A percentile compares a stretch with the other conserved stretches of the same genome.
Conservation (phyloP, 2,888 invertebrate species). For the Sphecodes monilicornis region DNA sequence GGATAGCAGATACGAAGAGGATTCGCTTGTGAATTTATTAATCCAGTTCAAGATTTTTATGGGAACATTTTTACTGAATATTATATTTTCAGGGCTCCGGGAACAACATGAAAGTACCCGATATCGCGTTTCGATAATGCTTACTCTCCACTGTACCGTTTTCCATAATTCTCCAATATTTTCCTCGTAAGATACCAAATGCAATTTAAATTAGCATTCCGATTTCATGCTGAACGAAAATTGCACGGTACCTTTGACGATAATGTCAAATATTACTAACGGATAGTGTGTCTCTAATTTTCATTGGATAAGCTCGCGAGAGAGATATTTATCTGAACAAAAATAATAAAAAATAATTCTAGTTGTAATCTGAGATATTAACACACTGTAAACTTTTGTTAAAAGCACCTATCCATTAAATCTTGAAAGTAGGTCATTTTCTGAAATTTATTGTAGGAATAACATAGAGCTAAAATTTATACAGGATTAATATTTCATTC, state of each 20-base stretch:
- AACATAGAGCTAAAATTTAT: not conserved
- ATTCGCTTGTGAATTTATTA: not conserved
- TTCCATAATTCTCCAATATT: slow-evolving; percentile 4
- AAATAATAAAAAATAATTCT: not conserved
- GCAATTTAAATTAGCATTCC: not conserved
- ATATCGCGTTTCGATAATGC: slow-evolving; percentile 10
- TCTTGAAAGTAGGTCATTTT: not conserved
- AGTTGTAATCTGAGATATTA: no score
- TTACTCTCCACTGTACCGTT: slow-evolving; percentile 5
- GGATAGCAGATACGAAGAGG: not conserved
- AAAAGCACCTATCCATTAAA: not conserved
- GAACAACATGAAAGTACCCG: not conserved
- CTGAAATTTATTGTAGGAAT: not conserved
- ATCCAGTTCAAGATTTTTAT: not conserved
- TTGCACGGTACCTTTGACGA: not conserved
- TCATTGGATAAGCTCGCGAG: not conserved
- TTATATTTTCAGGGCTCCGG: not conserved
- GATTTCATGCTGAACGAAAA: not conserved
- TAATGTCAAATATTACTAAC: not conserved
- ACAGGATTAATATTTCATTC: no score
- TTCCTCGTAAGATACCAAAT: not conserved
- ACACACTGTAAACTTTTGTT: not conserved
- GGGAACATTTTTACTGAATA: not conserved
- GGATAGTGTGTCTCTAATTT: not conserved
- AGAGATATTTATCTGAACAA: not conserved